These are phyloP conservation scores for Antechinus flavipes DNA, from an alignment of 2,113 vertebrate species.

Conservation along the genomic window DNA sequence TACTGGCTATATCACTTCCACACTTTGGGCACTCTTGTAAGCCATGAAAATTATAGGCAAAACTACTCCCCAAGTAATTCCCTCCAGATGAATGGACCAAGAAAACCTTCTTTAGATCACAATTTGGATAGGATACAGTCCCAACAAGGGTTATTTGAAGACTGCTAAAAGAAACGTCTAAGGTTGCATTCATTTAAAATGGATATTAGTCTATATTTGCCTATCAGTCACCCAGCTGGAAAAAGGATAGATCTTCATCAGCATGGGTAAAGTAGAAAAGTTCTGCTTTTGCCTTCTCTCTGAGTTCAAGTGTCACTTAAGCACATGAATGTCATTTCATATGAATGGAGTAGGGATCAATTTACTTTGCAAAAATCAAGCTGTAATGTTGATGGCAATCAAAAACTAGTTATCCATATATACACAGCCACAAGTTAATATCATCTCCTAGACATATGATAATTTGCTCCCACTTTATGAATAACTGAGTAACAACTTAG, in stretches of 20 bases:
- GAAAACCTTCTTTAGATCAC: not conserved
- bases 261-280: not conserved
- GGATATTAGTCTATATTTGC: not conserved
- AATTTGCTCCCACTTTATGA: not conserved
- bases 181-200: not conserved
- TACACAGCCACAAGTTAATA: slow-evolving; percentile 29
- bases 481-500: slow-evolving; percentile 10
- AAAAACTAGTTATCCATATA: not conserved
- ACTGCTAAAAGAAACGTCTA: not conserved
- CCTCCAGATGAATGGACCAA: not conserved
- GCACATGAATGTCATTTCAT: slow-evolving; percentile 1
- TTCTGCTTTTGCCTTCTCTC: not conserved
- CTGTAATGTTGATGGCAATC: not conserved
- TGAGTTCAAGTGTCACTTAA: not conserved
- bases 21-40: not conserved
- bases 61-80: not conserved
- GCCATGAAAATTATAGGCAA: not conserved
- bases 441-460: not conserved
- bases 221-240: not conserved
- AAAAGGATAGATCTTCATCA: not conserved
- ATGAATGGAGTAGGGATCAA: slow-evolving; percentile 4
- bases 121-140: not conserved
- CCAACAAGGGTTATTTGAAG: not conserved
- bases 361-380: slow-evolving; percentile 26
- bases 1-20: not conserved